Evolutionary conservation across 2,113 vertebrate genomes (phyloP), one percentile per base, ranked within the genome.

Genomic region (Hepsetus odoe): DNA sequence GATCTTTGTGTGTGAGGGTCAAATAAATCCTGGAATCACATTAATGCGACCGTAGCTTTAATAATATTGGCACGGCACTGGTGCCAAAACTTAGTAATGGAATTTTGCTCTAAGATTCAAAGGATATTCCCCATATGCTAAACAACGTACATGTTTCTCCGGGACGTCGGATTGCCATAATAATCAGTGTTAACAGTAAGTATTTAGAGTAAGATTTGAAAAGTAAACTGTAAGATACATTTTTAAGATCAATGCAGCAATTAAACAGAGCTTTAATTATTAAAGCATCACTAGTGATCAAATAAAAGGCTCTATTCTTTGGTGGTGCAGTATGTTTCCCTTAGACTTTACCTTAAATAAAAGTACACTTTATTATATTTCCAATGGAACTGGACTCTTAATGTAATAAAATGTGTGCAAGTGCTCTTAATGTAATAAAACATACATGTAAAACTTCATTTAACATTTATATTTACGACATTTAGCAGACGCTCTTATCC

Each of bases 381-480:
- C 40, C 22, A 40, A 67, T 13, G 3, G 22, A 28, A 40, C 51
- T 65, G 22, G 28, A 53, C 20, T 13, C 61, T 80, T 74, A 66
- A 67, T 35, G 55, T 49, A 59, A 51, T 46, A 70, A 46, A 79
- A 70, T n/a, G n/a, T n/a, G n/a, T n/a, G n/a, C n/a, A n/a, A 14
- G 16, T 67, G 65, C 42, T 64, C 10, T 80, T 74, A 66, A 67
- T 35, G 55, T 49, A 59, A 51, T 46, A 70, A 46, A 79, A 70
- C 40, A 5, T 40, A 40, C 30, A n/a, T n/a, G n/a, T n/a, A n/a
- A n/a, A n/a, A n/a, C n/a, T n/a, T n/a, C n/a, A n/a, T n/a, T n/a
- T n/a, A n/a, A n/a, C n/a, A n/a, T n/a, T n/a, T n/a, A n/a, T n/a
- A n/a, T n/a, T n/a, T n/a, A n/a, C n/a, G n/a, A n/a, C n/a, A n/a